Base-by-base conservation (phyloP, 2,888 invertebrate species). In the Theretra japonica region DNA sequence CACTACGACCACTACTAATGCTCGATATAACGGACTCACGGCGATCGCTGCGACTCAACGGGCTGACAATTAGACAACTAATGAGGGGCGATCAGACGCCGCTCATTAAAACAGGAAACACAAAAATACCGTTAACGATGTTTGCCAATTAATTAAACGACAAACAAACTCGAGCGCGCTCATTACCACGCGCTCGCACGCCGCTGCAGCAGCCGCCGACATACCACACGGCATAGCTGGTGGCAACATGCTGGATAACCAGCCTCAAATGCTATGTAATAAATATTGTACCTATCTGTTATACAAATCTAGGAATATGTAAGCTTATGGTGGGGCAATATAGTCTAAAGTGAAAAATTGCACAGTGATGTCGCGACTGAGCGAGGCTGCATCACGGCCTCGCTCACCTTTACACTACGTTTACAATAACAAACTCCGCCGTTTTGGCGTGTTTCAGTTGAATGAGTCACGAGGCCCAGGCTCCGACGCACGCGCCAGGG, bases 141-240 rank as follows among this genome's bases (percentile, higher is more conserved):
- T 76, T 74, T 74, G 59, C 68, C 30, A 60, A 73, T 70, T 71
- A 73, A 53, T 69, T 58, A 68, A 50, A 70, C 73, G 62, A 58
- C 73, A 75, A 76, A 76, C 73, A 73, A 69, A 68, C 11, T 23
- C 48, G n/a, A 58, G 7, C 68, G 25, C 50, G 19, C 28, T 2
- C 5, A 59, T 48, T n/a, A 50, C 8, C 33, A 28, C 6, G 21
- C 57, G 59, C 30, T 11, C 33, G 30, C n/a, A 4, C 56, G 30
- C 11, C 17, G 50, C n/a, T 25, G 23, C n/a, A 21, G 48, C 53
- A 5, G 4, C 17, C 33, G n/a, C 15, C 48, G 15, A 5, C 5
- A 23, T 30, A 6, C 6, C 28, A 19, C 25, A 25, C 28, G 15
- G 19, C 33, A 5, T 17, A 6, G 60, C 60, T 19, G 60, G 21